Percentiles rank a stretch among this genome's conserved stretches.
Evolutionary conservation across 2,888 invertebrate species (phyloP).

Genomic region (Archaeoteleia sp.): DNA sequence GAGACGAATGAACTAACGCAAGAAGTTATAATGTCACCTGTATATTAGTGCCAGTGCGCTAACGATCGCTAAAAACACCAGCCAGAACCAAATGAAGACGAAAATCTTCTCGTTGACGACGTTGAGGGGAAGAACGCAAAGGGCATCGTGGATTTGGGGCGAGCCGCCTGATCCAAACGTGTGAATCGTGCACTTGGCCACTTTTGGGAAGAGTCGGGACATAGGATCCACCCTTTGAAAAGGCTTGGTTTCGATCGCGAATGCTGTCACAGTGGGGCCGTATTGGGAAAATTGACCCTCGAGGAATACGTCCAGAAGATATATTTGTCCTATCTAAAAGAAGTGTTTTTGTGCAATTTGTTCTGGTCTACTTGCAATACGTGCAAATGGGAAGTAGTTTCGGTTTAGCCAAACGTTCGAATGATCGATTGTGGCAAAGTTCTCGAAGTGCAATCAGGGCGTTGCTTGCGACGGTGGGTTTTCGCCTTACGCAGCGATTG

Average conservation of each 20-base stretch:
- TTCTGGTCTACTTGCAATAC: no score
- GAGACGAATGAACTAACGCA: no score
- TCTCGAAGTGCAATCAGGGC: constrained; percentile 24
- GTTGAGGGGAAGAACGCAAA: constrained; percentile 86
- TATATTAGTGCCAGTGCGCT: constrained; percentile 81
- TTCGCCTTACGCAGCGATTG: constrained; percentile 32
- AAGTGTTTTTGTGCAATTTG: no score
- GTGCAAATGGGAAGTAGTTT: neutral
- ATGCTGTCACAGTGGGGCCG: constrained; percentile 77
- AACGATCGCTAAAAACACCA: constrained; percentile 79
- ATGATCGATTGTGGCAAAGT: constrained; percentile 25
- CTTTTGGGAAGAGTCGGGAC: constrained; percentile 82
- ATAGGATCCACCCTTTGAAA: constrained; percentile 79
- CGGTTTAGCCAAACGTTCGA: constrained; percentile 7
- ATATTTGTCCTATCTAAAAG: constrained; percentile 80
- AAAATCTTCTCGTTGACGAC: constrained; percentile 88
- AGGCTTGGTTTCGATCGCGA: constrained; percentile 75
- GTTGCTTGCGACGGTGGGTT: constrained; percentile 19
- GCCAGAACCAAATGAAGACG: constrained; percentile 85
- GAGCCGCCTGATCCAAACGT: constrained; percentile 79
- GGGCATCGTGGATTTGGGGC: constrained; percentile 78
- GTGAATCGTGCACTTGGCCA: constrained; percentile 80
- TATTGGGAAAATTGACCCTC: constrained; percentile 80
- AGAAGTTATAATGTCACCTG: no score
- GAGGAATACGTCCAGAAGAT: constrained; percentile 81